These are phyloP conservation scores for Toxostoma redivivum DNA, from an alignment of 2,113 vertebrate species.

Conservation along the genomic window DNA sequence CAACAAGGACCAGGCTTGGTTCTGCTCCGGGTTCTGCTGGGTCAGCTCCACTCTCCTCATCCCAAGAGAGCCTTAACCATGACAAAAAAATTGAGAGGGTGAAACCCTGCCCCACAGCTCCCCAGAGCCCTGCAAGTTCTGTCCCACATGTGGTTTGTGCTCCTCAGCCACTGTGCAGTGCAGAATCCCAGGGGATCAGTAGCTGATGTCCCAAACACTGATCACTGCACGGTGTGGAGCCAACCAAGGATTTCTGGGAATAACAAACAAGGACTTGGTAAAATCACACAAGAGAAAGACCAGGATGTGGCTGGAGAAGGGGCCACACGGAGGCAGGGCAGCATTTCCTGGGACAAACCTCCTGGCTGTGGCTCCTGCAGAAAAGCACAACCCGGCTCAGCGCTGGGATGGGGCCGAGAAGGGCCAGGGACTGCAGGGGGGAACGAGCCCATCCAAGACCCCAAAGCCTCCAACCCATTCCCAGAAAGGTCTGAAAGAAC, in stretches of 20 bases:
- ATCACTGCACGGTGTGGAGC: neutral
- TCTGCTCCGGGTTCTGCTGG: neutral
- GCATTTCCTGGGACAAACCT: neutral
- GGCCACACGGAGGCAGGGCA: neutral
- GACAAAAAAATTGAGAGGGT: neutral
- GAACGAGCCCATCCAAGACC: neutral
- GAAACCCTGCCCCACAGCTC: neutral
- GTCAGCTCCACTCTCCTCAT: neutral
- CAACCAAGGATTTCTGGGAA: neutral
- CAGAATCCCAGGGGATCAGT: neutral
- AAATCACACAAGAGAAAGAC: neutral
- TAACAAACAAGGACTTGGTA: neutral
- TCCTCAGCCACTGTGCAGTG: neutral
- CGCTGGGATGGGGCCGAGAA: neutral
- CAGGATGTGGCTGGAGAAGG: neutral
- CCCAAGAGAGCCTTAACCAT: neutral
- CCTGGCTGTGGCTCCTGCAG: neutral
- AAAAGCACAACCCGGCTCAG: neutral
- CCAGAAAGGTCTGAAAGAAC: neutral
- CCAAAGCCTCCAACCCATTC: neutral
- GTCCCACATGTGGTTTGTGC: fast-evolving
- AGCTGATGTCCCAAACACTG: fast-evolving
- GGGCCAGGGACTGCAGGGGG: neutral
- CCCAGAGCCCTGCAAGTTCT: neutral
- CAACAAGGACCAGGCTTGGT: neutral